Base-by-base conservation (phyloP, 2,113 vertebrate species). In the Lanius collurio region DNA sequence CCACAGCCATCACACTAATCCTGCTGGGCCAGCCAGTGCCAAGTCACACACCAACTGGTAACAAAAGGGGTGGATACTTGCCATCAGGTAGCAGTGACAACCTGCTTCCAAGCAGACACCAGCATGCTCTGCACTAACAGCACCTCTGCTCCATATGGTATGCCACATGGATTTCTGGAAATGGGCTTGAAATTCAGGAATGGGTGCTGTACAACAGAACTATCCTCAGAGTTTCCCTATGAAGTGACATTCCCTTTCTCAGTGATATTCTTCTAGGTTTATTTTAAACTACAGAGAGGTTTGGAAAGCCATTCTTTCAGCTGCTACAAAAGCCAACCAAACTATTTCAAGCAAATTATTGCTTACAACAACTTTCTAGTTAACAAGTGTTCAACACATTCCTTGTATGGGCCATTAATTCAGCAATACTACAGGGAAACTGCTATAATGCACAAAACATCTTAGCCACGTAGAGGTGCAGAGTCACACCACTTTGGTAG, bases 81-180 rank as follows among this genome's bases (percentile, higher is more conserved):
- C 13, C 44, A 46, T 33, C 35, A 87, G 37, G 65, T 4, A 57
- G 60, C 27, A 23, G 42, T 11, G 46, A n/a, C 2, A 2, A n/a
- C 33, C 46, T 57, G 27, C 68, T 91, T 56, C 71, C 33, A 39
- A 46, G 53, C 41, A 82, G 42, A 41, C 47, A 31, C 0, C 1
- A 22, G 17, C 47, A 31, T 0, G 0, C 44, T 39, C 31, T 28
- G 52, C 13, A 26, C 2, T 5, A 59, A 39, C 44, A 31, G 21
- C 31, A 62, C 13, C n/a, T 44, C 59, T 69, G 37, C 46, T 78
- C 59, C 35, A 41, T 3, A 23, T 7, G 13, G 13, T 3, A 19
- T 18, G 17, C 17, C 28, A 35, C 0, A 0, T 18, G 46, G 41
- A 64, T 44, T 39, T 78, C 75, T 70, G 27, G 41, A 82, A 77